A percentile compares a stretch with the other conserved stretches of the same genome.
phyloP scores from a whole-genome alignment of 2,888 invertebrate species.

The Cataglyphis rosenhaueri region DNA sequence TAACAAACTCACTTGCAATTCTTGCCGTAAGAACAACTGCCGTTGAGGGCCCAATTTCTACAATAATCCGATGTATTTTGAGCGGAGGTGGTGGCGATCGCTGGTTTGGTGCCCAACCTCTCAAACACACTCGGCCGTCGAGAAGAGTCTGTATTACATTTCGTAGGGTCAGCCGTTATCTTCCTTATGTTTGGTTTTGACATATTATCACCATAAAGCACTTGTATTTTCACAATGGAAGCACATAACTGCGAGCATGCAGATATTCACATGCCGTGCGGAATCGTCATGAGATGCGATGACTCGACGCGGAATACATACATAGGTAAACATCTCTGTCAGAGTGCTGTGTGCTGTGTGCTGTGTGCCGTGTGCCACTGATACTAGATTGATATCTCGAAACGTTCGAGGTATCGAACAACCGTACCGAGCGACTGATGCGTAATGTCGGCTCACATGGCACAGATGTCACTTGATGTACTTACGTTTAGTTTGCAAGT shows the following conservation, averaged over 20 bases:
- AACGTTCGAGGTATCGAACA: neutral
- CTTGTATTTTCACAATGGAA: conserved; percentile 83
- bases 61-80: conserved; percentile 89
- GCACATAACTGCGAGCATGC: conserved; percentile 83
- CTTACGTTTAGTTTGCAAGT: neutral
- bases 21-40: conserved; percentile 92
- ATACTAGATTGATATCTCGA: no score
- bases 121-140: conserved; percentile 93
- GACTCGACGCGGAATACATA: neutral
- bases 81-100: conserved; percentile 82
- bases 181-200: conserved; percentile 91
- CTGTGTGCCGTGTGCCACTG: no score
- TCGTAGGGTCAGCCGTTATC: conserved; percentile 91
- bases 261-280: conserved; percentile 67
- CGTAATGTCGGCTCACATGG: neutral
- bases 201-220: conserved; percentile 86
- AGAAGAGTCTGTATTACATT: conserved; percentile 88
- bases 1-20: conserved; percentile 88
- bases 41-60: conserved; percentile 92
- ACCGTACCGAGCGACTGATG: neutral
- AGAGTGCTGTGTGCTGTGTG: no score
- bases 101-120: conserved; percentile 92
- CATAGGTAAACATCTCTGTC: neutral
- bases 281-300: conserved; percentile 63
- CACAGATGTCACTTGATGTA: neutral